Evolutionary conservation across 2,888 invertebrate species (phyloP), one percentile per base, ranked within the genome.

Genomic region (Vesta saturnalis): DNA sequence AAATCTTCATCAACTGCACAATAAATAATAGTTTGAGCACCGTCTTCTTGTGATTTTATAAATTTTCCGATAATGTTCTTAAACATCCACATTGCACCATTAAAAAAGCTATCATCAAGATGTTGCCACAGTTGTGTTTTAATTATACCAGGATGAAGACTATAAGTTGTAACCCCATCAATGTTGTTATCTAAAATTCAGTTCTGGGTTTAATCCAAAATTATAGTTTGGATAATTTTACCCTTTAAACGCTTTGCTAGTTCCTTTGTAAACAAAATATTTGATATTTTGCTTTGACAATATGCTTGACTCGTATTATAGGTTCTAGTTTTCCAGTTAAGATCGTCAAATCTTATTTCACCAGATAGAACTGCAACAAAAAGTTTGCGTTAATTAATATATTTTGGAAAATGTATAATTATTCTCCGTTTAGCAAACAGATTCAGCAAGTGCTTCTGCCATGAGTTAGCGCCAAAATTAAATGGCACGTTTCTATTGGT

Each of bases 261-360:
- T 79, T 92, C 91, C 73, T 85, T 88, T 0, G 92, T 88, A 77
- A 94, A 94, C 49, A 95, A 80, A 47, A 94, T 82, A 79, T 94
- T 94, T 0, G 94, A 93, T 60, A 93, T 82, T 86, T 95, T 94
- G 80, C 94, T 94, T 80, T 91, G 91, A 22, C 85, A 83, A 78
- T 95, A 95, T 0, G 93, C 92, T 61, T 86, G 86, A 4, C 87
- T 79, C 2, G 91, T 83, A 73, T 85, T 88, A 76, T 95, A 95
- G 0, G 85, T 81, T 62, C 87, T 85, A 73, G 84, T 87, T 74
- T 92, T 90, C 75, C 88, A 90, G 82, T 94, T 93, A 56, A 93
- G 80, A 81, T 94, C 93, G 6, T 91, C 88, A 46, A 91, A 89
- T 75, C 90, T 84, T 14, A 93, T 87, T 35, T 81, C 78, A 8